Evolutionary conservation across 2,113 vertebrate genomes (phyloP), one percentile per base, ranked within the genome.

Genomic region (Macquaria ambigua): DNA sequence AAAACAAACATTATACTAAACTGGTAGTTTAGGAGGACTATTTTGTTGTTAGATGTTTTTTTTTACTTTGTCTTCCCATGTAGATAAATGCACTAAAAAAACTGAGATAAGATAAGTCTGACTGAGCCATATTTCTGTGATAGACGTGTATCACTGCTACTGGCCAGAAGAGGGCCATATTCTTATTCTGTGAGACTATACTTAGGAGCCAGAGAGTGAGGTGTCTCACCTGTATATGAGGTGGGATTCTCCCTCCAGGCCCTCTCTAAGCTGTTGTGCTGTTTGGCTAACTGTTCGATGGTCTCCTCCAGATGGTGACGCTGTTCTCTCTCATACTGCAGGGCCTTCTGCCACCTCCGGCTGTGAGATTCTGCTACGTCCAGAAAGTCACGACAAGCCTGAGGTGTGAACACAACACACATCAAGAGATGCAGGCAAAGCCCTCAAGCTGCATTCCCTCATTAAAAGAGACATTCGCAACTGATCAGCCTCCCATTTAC

Each of bases 311-410:
- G 95, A 31, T 97, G 97, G 90, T 96, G 92, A 3, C 98, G 94
- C 94, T 98, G 98, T 85, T 99, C 98, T 75, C 97, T 96, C 93
- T 99, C 98, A 97, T 98, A 93, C 93, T 98, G 97, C 92, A 99
- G 96, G 0, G 94, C 95, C 56, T 96, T 97, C 88, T 99, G 98
- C 98, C 98, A 99, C 96, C 96, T 96, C 69, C 97, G 96, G 90
- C 96, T 98, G 91, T 99, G 97, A 11, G 93, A 93, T 87, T 99
- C 97, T 0, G 98, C 98, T 87, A 98, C 93, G 31, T 98, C 97
- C 96, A 99, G 92, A 92, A 99, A 99, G 93, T 99, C 98, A 0
- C 96, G 97, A 94, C 97, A 99, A 79, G 97, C 98, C 98, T 99
- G 80, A 75, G 69, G 81, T 73, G 81, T n/a, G 70, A 90, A 80